phyloP scores from a whole-genome alignment of 2,797 vertebrate species.

The Argentina silus region DNA sequence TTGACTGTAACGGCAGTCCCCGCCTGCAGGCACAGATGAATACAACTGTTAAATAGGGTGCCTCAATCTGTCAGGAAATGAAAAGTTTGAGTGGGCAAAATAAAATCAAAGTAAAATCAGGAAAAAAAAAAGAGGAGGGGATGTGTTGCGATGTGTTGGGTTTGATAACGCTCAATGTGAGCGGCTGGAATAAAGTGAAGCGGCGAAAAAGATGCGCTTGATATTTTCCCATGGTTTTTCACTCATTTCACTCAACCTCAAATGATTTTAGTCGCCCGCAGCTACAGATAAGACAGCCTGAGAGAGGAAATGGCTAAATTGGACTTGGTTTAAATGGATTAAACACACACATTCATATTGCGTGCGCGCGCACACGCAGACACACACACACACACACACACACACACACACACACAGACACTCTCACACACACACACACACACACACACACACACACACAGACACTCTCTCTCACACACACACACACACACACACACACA shows the following conservation, averaged over 20 bases:
- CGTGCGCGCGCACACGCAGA: constrained; percentile 37
- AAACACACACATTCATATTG: constrained; percentile 51
- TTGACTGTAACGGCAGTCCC: constrained; percentile 89
- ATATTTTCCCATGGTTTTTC: constrained; percentile 79
- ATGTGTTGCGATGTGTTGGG: constrained; percentile 74
- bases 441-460: constrained; percentile 10
- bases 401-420: not conserved
- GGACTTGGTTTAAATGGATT: constrained; percentile 76
- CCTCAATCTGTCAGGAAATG: constrained; percentile 92
- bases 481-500: not conserved
- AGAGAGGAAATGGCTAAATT: constrained; percentile 72
- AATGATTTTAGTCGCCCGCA: constrained; percentile 80
- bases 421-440: not conserved
- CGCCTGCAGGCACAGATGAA: constrained; percentile 88
- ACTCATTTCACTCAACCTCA: constrained; percentile 70
- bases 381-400: constrained; percentile 1
- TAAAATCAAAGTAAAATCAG: constrained; percentile 80
- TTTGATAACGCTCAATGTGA: constrained; percentile 86
- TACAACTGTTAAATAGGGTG: constrained; percentile 89
- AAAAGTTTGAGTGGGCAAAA: constrained; percentile 88
- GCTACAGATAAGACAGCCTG: constrained; percentile 76
- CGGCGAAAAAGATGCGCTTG: constrained; percentile 74
- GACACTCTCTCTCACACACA: constrained; percentile 6
- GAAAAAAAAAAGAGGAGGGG: constrained; percentile 69
- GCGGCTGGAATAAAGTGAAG: constrained; percentile 75